Evolutionary conservation across 2,888 invertebrate genomes (phyloP), one percentile per base, ranked within the genome.

Genomic region (Hofmannophila pseudospretella): DNA sequence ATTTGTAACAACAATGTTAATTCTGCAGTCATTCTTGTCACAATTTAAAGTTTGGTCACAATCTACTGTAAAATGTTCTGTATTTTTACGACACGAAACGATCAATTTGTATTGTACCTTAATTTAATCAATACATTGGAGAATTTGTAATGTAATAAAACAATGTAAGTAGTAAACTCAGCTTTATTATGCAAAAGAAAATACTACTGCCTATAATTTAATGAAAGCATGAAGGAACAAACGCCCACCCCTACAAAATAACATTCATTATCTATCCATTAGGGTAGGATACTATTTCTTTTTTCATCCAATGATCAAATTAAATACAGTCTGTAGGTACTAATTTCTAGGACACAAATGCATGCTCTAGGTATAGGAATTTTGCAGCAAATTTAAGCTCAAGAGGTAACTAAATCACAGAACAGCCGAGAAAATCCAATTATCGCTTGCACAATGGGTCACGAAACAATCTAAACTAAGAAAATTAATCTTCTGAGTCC

Each of bases 401-500:
- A 67, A 73, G 77, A 74, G 79, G 79, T 78, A 81, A 78, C 77
- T 78, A 76, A 84, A 84, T 84, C 79, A 74, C 67, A 69, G 78
- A 34, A 79, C 74, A 77, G 75, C 71, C 65, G 73, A 70, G 75
- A 76, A 81, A 85, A 86, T 86, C 81, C 86, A 86, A 86, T 86
- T 86, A 86, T 79, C 78, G 73, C 79, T 58, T 76, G 81, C 80
- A 86, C 86, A 86, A 85, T 84, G 78, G 85, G 82, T 82, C 82
- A 82, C 85, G 82, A 85, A 85, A 86, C 86, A 85, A 86, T 86
- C 82, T 78, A 80, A 86, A 86, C 86, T 86, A 84, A 86, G 86
- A 86, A 86, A 85, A 86, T 86, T 86, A 86, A 86, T 86, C 86
- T 85, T 80, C 84, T 62, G 76, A 78, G 82, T 82, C 82, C 80